phyloP scores from a whole-genome alignment of 2,888 invertebrate genomes.

The Macaria liturata region DNA sequence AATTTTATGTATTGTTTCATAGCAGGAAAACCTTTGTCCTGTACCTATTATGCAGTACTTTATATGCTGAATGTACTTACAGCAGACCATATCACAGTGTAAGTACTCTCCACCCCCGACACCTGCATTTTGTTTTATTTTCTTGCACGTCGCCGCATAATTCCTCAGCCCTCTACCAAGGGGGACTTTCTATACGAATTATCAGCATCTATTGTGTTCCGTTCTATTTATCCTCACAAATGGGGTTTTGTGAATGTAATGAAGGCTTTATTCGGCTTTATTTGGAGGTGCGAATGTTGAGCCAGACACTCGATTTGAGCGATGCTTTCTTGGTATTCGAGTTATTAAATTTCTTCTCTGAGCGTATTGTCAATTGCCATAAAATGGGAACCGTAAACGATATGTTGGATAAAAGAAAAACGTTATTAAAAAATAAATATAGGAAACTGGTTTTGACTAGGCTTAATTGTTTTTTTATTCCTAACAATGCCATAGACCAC shows the following conservation, averaged over 20 bases:
- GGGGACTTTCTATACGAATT: constrained; percentile 77
- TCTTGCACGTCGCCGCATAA: constrained; percentile 71
- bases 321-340: constrained; percentile 46
- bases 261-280: constrained; percentile 78
- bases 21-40: too few species aligned
- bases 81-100: constrained; percentile 25
- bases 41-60: too few species aligned
- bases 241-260: constrained; percentile 76
- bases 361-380: constrained; percentile 11
- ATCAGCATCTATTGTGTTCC: constrained; percentile 71
- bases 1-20: too few species aligned
- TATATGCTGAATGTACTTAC: too few species aligned
- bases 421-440: not conserved
- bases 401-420: constrained; percentile 1
- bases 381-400: constrained; percentile 9
- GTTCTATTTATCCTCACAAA: constrained; percentile 73
- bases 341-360: constrained; percentile 37
- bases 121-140: constrained; percentile 79
- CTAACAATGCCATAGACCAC: too few species aligned
- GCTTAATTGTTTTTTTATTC: too few species aligned
- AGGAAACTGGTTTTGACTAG: too few species aligned
- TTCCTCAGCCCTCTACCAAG: constrained; percentile 68
- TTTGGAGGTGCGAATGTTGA: constrained; percentile 74
- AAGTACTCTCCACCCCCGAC: constrained; percentile 49
- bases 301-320: constrained; percentile 53